Evolutionary conservation across 2,113 vertebrate genomes (phyloP), one percentile per base, ranked within the genome.

Genomic region (Sinocyclocheilus anophthalmus): DNA sequence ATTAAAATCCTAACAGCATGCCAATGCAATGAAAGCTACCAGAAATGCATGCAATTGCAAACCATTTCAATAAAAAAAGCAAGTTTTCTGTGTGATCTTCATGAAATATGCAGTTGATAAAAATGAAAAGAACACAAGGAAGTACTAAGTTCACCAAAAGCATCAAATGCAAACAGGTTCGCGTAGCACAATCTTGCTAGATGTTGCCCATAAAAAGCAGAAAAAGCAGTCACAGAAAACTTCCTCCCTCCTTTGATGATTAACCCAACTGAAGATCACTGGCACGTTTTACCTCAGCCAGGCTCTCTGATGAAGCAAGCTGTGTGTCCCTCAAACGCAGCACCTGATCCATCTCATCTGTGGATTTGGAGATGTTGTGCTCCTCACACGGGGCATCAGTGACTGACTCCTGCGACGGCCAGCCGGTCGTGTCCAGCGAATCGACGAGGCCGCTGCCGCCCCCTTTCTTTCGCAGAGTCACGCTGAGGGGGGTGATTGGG

Each of bases 281-380:
- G 7, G 16, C 42, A 6, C 13, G 1, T 81, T 12, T 70, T 92
- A 95, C 95, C 94, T 94, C 90, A 37, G 79, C 55, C 76, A 33
- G 61, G 76, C 91, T 89, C 57, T 90, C 86, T 18, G 91, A 88
- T 9, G 65, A 91, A 90, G 0, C 88, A 79, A 0, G 83, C 20
- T 75, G 70, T 12, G 16, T 48, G 61, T 81, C 26, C 53, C 13
- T 12, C 0, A 48, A 55, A 0, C 7, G 18, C 50, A 13, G 83
- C 59, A 20, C 37, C 67, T 81, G 73, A 59, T 26, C 82, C 79
- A 87, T 87, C 16, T 78, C 83, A 18, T 85, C 83, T 33, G 75
- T 45, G 67, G 75, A 63, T 5, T 87, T 79, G 14, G 14, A 22
- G 45, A 73, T 48, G 22, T 45, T 84, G 6, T 91, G 89, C 37